phyloP scores from a whole-genome alignment of 1,140 invertebrate genomes.

The Conus ventricosus region DNA sequence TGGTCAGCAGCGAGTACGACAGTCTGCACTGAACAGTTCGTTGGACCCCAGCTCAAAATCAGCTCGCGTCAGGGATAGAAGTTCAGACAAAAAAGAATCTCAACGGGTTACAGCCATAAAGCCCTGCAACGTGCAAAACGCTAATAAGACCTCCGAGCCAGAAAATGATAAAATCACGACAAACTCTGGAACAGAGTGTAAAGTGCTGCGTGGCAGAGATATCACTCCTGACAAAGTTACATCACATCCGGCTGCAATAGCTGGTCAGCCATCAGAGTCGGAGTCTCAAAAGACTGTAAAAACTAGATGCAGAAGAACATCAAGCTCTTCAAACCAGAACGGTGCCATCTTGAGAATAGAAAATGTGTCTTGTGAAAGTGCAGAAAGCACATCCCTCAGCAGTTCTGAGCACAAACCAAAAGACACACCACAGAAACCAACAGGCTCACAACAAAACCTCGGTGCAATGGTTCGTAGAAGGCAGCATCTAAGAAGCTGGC shows the following conservation, averaged over 20 bases:
- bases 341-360: not conserved
- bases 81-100: not conserved
- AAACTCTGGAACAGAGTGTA: not conserved
- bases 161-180: not conserved
- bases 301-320: not conserved
- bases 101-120: not conserved
- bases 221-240: not conserved
- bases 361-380: not conserved
- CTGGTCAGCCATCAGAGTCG: not conserved
- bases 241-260: not conserved
- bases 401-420: not conserved
- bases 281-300: not conserved
- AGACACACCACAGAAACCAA: not conserved
- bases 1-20: not conserved
- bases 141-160: not conserved
- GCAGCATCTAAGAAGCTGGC: not conserved
- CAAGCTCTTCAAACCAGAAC: not conserved
- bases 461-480: slow-evolving; percentile 32
- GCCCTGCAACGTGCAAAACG: not conserved
- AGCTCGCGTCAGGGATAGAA: not conserved
- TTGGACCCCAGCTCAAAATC: not conserved
- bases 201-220: not conserved
- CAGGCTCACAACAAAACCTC: not conserved
- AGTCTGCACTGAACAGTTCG: not conserved
- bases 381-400: not conserved